Conservation (phyloP, 1,140 invertebrate species). For the Drosophila sulfurigaster region DNA sequence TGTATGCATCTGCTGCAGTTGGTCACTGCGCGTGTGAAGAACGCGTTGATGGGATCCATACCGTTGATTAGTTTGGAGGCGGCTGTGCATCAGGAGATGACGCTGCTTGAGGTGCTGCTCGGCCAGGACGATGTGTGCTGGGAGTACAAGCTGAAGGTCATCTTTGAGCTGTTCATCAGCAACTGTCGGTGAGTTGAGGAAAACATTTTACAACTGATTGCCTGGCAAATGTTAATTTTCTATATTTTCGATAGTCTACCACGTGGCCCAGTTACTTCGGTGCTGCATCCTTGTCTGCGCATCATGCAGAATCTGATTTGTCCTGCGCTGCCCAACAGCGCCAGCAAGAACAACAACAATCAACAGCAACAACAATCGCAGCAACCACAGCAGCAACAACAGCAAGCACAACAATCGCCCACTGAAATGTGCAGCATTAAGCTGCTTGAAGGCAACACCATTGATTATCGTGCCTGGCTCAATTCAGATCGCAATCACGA, state of each 20-base stretch:
- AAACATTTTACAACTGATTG: no score
- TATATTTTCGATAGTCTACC: slow-evolving; percentile 88
- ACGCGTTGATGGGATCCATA: slow-evolving; percentile 88
- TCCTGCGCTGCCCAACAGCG: slow-evolving; percentile 87
- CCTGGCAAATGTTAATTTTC: slow-evolving; percentile 55
- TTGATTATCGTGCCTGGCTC: slow-evolving; percentile 92
- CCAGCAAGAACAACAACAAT: slow-evolving; percentile 86
- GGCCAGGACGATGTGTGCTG: slow-evolving; percentile 97
- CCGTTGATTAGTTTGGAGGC: slow-evolving; percentile 90
- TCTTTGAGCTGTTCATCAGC: slow-evolving; percentile 94
- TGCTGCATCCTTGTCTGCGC: slow-evolving; percentile 90
- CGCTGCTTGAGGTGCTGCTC: slow-evolving; percentile 93
- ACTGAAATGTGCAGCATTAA: slow-evolving; percentile 86
- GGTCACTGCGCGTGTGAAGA: slow-evolving; percentile 92
- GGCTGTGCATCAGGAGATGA: slow-evolving; percentile 94
- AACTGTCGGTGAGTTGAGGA: slow-evolving; percentile 86
- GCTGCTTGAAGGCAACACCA: slow-evolving; percentile 88
- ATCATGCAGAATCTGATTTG: slow-evolving; percentile 93
- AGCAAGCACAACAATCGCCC: slow-evolving; percentile 85
- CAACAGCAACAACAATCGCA: slow-evolving; percentile 86
- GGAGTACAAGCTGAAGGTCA: slow-evolving; percentile 96
- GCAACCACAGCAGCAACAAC: slow-evolving; percentile 84
- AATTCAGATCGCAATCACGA: slow-evolving; percentile 90
- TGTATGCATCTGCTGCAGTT: slow-evolving; percentile 94
- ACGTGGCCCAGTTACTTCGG: slow-evolving; percentile 75